These are phyloP conservation scores for Atlantisia rogersi DNA, from an alignment of 2,113 vertebrate genomes.

Conservation along the genomic window DNA sequence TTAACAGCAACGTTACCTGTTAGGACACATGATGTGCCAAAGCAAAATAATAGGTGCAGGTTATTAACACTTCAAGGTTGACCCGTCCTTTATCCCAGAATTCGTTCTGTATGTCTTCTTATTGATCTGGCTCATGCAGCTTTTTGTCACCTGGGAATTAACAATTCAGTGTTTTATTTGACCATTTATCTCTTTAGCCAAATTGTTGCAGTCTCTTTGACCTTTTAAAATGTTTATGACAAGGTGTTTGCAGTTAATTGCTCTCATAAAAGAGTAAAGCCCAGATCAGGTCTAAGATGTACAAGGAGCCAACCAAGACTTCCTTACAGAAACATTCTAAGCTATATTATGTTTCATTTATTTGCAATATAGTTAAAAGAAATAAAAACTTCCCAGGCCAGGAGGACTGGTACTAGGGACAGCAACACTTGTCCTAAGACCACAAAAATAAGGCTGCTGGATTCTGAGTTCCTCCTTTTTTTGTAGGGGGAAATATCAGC, in stretches of 20 bases:
- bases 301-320: background rate
- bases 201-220: slow-evolving; percentile 78
- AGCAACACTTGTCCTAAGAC: background rate
- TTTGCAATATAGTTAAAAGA: background rate
- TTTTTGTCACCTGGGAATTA: slow-evolving; percentile 74
- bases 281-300: background rate
- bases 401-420: background rate
- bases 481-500: background rate
- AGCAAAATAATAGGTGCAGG: slow-evolving; percentile 41
- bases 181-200: slow-evolving; percentile 80
- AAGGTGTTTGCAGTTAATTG: slow-evolving; percentile 68
- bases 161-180: slow-evolving; percentile 75
- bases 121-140: slow-evolving; percentile 68
- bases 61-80: slow-evolving; percentile 75
- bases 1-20: background rate
- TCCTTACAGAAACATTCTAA: background rate
- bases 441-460: background rate
- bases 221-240: slow-evolving; percentile 82
- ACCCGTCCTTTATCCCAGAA: slow-evolving; percentile 72
- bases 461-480: background rate
- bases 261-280: slow-evolving; percentile 7
- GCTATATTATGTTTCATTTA: background rate
- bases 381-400: background rate
- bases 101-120: slow-evolving; percentile 59
- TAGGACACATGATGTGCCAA: background rate